Base-by-base conservation (phyloP, 2,797 vertebrate species). In the Melopsittacus undulatus region DNA sequence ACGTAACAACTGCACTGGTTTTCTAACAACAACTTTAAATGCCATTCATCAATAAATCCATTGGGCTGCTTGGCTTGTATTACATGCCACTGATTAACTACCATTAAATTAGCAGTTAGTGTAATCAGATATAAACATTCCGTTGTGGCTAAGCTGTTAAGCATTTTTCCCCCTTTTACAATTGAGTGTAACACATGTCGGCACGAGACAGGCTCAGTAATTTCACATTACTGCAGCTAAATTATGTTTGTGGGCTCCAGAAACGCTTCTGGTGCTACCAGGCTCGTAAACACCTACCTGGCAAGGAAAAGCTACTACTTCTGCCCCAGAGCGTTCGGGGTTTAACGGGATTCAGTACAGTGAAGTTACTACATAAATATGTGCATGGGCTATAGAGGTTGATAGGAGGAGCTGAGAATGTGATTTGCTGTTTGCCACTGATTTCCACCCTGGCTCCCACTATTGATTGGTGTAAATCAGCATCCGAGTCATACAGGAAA, bases 111-210 rank as follows among this genome's bases (percentile, higher is more conserved):
- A 97, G 96, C 97, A 97, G 95, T 95, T 97, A 95, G 92, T 87
- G 93, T 97, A 97, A 97, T 97, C 97, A 97, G 96, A 97, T 97
- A 95, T 95, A 97, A 97, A 94, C 96, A 96, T 97, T 95, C 96
- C 92, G 96, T 96, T 97, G 96, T 96, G 97, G 96, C 96, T 97
- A 97, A 97, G 93, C 94, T 96, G 95, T 96, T 97, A 95, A 97
- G 91, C n/a, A 42, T 95, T 97, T 96, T 95, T 91, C 43, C 82
- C 69, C 74, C 69, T 70, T 96, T 97, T 96, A 96, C 93, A 87
- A 93, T 96, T 95, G 94, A 24, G 3, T 82, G 90, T 92, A 97
- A 94, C 96, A 97, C 95, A 95, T 96, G 92, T 97, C 91, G 73
- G 93, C 96, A 95, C 61, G 61, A 96, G 95, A 91, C 96, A 67